Evolutionary conservation across 2,113 vertebrate genomes (phyloP).

Genomic region (Athene cunicularia): DNA sequence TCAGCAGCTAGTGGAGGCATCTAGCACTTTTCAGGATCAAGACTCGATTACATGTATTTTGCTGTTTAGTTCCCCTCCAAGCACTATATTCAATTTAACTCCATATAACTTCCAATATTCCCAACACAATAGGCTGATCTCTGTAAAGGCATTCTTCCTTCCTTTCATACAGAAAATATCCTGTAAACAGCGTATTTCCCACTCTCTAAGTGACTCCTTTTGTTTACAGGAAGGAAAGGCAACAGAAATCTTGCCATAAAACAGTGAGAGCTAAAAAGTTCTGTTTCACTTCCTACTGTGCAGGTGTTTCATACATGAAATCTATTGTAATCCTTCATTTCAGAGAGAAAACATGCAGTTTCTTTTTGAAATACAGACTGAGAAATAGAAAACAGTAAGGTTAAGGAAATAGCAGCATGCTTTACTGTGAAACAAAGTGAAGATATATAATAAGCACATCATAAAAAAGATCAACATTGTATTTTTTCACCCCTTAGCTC

Average conservation of each 20-base stretch:
- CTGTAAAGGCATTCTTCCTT: slow-evolving; percentile 79
- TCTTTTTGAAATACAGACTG: neutral
- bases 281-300: slow-evolving; percentile 49
- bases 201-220: slow-evolving; percentile 43
- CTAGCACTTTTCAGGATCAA: neutral
- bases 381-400: neutral
- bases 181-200: slow-evolving; percentile 69
- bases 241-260: slow-evolving; percentile 41
- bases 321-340: slow-evolving; percentile 22
- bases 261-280: slow-evolving; percentile 41
- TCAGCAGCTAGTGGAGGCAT: neutral
- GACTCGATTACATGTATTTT: neutral
- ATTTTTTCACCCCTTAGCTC: neutral
- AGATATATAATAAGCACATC: neutral
- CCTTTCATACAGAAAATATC: slow-evolving; percentile 78
- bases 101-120: neutral
- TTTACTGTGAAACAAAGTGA: neutral
- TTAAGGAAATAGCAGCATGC: neutral
- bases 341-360: neutral
- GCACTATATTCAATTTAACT: neutral
- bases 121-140: slow-evolving; percentile 60
- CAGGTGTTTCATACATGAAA: slow-evolving; percentile 46
- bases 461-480: neutral
- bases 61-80: neutral
- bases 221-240: slow-evolving; percentile 75